Conservation (phyloP, 1,140 invertebrate species). For the Drosophila sp. region DNA sequence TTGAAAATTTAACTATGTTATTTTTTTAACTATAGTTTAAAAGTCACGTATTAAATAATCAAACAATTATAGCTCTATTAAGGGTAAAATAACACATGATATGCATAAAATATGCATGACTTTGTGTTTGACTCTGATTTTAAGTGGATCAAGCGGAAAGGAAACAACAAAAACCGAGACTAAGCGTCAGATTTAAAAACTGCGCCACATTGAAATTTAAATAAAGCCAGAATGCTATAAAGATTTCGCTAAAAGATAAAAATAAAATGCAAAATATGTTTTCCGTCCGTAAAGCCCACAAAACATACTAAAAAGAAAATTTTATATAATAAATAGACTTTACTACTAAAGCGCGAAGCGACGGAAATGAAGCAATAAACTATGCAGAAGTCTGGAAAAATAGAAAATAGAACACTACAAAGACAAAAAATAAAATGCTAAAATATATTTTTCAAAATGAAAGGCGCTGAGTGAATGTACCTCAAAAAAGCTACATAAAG, state of each 20-base stretch:
- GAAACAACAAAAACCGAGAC: slow-evolving; percentile 47
- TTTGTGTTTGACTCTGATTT: slow-evolving; percentile 41
- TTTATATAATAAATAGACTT: slow-evolving; percentile 64
- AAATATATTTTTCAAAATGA: slow-evolving; percentile 51
- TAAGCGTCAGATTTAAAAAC: slow-evolving; percentile 59
- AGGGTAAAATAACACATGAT: slow-evolving; percentile 45
- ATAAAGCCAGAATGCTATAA: slow-evolving; percentile 64
- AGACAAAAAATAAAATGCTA: slow-evolving; percentile 24
- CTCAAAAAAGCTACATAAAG: slow-evolving; percentile 33
- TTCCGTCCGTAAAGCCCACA: slow-evolving; percentile 35
- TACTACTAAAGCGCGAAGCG: slow-evolving; percentile 59
- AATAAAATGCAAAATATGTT: slow-evolving; percentile 55
- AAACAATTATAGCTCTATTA: neutral
- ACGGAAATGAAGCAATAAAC: slow-evolving; percentile 75
- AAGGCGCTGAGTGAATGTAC: slow-evolving; percentile 59
- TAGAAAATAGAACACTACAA: slow-evolving; percentile 14
- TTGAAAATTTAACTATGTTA: neutral
- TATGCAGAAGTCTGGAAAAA: slow-evolving; percentile 50
- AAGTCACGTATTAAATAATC: neutral
- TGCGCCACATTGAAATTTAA: slow-evolving; percentile 48
- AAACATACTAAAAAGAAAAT: slow-evolving; percentile 34
- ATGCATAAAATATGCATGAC: slow-evolving; percentile 70
- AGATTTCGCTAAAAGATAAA: slow-evolving; percentile 47
- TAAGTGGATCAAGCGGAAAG: slow-evolving; percentile 44
- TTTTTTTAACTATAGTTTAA: no score